Percentiles rank a stretch among this genome's conserved stretches.
These are phyloP conservation scores for Schizopygopsis malacanthus DNA, from an alignment of 2,797 vertebrate species.

Conservation along the genomic window DNA sequence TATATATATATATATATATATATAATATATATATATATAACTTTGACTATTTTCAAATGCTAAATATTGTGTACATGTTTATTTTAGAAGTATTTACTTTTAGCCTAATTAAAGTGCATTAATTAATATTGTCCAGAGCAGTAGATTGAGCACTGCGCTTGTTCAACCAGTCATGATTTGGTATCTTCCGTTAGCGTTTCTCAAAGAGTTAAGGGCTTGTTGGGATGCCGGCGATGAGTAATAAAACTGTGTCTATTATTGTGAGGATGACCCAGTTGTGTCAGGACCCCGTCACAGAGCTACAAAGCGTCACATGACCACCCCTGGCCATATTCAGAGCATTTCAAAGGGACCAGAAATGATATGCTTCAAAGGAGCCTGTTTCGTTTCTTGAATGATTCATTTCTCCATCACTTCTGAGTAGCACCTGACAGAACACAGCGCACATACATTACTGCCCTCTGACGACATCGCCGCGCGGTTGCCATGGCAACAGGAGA, in stretches of 20 bases:
- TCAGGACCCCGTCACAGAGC: constrained; percentile 48
- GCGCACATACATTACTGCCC: constrained; percentile 44
- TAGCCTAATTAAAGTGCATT: not conserved
- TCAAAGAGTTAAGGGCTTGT: not conserved
- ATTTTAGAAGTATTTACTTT: not conserved
- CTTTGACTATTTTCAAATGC: not conserved
- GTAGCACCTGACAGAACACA: constrained; percentile 50
- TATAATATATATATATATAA: too few species aligned
- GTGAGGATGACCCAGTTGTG: constrained; percentile 56
- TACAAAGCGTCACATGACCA: constrained; percentile 51
- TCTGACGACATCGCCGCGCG: constrained; percentile 52
- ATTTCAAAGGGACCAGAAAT: constrained; percentile 45
- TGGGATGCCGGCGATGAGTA: constrained; percentile 22
- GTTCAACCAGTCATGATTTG: not conserved
- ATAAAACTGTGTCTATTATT: constrained; percentile 30
- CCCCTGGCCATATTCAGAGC: constrained; percentile 46
- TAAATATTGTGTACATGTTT: not conserved
- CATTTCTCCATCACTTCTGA: constrained; percentile 41
- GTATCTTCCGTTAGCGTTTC: not conserved
- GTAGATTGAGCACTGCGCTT: not conserved
- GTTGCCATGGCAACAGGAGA: constrained; percentile 70
- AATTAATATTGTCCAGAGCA: not conserved
- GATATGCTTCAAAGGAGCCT: constrained; percentile 32
- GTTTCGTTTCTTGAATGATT: constrained; percentile 55
- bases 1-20: too few species aligned